Evolutionary conservation across 2,113 vertebrate species (phyloP).

Genomic region (Mustela lutreola): DNA sequence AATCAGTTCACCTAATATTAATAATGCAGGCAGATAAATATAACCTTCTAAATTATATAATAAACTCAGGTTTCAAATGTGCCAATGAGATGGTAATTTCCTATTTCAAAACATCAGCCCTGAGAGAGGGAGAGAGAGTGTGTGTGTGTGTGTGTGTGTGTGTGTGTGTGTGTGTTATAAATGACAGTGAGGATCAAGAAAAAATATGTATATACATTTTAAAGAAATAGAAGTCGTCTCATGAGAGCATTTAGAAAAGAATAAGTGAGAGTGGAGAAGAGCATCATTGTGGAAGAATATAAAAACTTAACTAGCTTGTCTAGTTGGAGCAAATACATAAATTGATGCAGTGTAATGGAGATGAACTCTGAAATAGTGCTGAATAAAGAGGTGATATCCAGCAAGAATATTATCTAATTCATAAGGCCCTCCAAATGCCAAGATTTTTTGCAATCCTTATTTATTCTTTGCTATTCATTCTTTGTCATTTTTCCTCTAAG

Average conservation of each 20-base stretch:
- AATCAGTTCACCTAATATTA: neutral
- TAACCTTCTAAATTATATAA: neutral
- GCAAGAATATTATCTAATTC: neutral
- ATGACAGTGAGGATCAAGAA: neutral
- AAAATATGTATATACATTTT: neutral
- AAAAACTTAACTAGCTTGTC: neutral
- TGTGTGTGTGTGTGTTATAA: neutral
- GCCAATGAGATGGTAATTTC: neutral
- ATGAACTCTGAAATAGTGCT: neutral
- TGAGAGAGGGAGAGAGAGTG: neutral
- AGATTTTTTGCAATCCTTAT: neutral
- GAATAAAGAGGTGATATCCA: neutral
- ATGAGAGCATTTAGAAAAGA: neutral
- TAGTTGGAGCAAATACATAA: neutral
- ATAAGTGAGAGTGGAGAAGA: neutral
- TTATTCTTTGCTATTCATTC: neutral
- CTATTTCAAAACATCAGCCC: neutral
- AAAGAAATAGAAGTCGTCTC: neutral
- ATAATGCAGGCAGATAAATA: neutral
- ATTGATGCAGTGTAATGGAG: neutral
- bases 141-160: neutral
- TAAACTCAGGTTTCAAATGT: neutral
- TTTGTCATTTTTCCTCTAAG: neutral
- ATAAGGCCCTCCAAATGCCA: neutral
- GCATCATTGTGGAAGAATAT: neutral